phyloP scores from a whole-genome alignment of 92 coral and sea anemone species.

The Umimayanthus chanpuru region DNA sequence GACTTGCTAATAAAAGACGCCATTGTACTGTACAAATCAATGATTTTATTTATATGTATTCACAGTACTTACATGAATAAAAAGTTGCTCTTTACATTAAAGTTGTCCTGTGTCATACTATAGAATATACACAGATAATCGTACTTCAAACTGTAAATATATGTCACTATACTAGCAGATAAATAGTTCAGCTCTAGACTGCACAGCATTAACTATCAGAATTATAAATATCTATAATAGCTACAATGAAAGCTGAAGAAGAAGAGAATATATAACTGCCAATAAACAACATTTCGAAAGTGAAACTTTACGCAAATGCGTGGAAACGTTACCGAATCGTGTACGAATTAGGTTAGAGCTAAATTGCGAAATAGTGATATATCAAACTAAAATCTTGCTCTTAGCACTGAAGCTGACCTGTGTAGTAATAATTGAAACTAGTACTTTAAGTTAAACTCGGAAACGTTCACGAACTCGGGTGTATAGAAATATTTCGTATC shows the following conservation, averaged over 20 bases:
- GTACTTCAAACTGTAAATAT: constrained; percentile 15
- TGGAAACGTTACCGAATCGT: constrained; percentile 6
- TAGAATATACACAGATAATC: constrained; percentile 3
- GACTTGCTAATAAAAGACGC: constrained; percentile 8
- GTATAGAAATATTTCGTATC: neutral
- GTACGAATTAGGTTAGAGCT: constrained; percentile 5
- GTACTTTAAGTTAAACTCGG: constrained; percentile 14
- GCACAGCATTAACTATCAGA: neutral
- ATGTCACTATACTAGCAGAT: constrained; percentile 9
- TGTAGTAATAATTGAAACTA: constrained; percentile 5
- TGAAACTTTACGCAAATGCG: constrained; percentile 5
- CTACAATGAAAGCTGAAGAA: constrained; percentile 10
- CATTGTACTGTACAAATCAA: constrained; percentile 16
- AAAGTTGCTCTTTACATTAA: constrained; percentile 5
- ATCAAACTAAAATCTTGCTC: constrained; percentile 3
- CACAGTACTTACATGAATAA: constrained; percentile 11
- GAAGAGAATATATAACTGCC: constrained; percentile 5
- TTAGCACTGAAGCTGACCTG: constrained; percentile 1
- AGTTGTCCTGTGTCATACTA: constrained; percentile 21
- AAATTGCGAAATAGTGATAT: constrained; percentile 2
- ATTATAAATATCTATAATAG: constrained; percentile 11
- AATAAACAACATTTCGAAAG: constrained; percentile 2
- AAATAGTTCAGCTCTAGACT: constrained; percentile 24
- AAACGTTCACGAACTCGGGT: constrained; percentile 24
- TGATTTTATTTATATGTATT: constrained; percentile 21